These are phyloP conservation scores for Drosophila asahinai DNA, from an alignment of 1,140 invertebrate species.

Conservation along the genomic window DNA sequence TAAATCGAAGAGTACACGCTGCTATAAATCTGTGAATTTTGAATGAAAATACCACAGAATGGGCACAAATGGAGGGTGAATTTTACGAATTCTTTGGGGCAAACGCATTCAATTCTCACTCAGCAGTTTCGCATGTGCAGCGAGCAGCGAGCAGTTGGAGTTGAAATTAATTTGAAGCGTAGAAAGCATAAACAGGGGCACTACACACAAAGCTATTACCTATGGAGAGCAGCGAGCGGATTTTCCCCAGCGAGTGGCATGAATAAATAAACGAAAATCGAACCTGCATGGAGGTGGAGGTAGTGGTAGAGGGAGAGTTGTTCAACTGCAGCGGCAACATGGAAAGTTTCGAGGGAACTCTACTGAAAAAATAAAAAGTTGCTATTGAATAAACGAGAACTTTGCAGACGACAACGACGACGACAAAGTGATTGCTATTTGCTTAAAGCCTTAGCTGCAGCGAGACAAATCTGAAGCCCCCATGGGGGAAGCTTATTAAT, in stretches of 20 bases:
- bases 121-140: not conserved
- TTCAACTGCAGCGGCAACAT: constrained; percentile 23
- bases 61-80: not conserved
- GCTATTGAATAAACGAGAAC: constrained; percentile 51
- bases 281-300: constrained; percentile 6
- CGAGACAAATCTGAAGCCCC: constrained; percentile 21
- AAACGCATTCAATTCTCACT: constrained; percentile 2
- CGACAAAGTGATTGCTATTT: constrained; percentile 39
- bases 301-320: not conserved
- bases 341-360: constrained; percentile 12
- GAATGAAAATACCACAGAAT: constrained; percentile 1
- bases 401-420: constrained; percentile 24
- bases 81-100: constrained; percentile 7
- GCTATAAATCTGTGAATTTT: constrained; percentile 14
- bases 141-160: not conserved
- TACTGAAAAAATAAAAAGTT: constrained; percentile 8
- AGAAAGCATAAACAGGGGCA: constrained; percentile 43
- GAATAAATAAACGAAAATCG: constrained; percentile 66
- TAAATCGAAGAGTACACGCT: constrained; percentile 2
- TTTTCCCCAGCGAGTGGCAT: constrained; percentile 51
- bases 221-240: not conserved
- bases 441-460: constrained; percentile 28
- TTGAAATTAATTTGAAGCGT: constrained; percentile 66
- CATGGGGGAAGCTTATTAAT: constrained; percentile 53
- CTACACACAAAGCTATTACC: constrained; percentile 18